Evolutionary conservation across 1,140 invertebrate genomes (phyloP), one percentile per base, ranked within the genome.

Genomic region (Brachionus koreanus): DNA sequence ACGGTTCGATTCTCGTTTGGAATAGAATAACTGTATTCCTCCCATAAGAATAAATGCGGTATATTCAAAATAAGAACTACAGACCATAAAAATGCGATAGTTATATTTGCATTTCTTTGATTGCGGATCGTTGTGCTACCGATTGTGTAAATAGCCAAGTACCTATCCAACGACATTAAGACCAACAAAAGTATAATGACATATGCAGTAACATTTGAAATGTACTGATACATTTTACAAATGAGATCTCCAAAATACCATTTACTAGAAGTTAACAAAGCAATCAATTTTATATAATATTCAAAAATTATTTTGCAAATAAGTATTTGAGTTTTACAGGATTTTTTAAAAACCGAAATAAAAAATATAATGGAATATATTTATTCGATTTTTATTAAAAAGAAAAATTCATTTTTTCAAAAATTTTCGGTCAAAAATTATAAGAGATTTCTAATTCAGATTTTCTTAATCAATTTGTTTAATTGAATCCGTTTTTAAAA

Each of bases 141-240:
- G 0, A 96, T 95, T 88, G 96, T 94, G 0, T 97, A 95, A 9
- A 98, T 95, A 23, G 96, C 96, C 85, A 98, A 90, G 87, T 95
- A 98, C 83, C 96, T 91, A 87, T 98, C 96, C 25, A 97, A 88
- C 16, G 95, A 96, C 95, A 98, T 97, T 57, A 98, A 90, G 0
- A 98, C 95, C 25, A 98, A 89, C 0, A 95, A 97, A 87, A 96
- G 97, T 10, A 97, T 95, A 83, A 94, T 95, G 5, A 94, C 94
- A 85, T 95, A 96, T 0, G 95, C 95, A 10, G 94, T 96, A 1
- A 97, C 61, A 52, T 67, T 72, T 10, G 81, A 72, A 16, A 52
- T 82, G 85, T 93, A 94, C 85, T 93, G 92, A 0, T 95, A 93
- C 23, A 94, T 92, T 89, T 94, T 94, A 89, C 95, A 97, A 93